Percentiles rank a stretch among this genome's conserved stretches.
These are phyloP conservation scores for Crossocerus cetratus DNA, from an alignment of 2,888 invertebrate species.

Conservation along the genomic window DNA sequence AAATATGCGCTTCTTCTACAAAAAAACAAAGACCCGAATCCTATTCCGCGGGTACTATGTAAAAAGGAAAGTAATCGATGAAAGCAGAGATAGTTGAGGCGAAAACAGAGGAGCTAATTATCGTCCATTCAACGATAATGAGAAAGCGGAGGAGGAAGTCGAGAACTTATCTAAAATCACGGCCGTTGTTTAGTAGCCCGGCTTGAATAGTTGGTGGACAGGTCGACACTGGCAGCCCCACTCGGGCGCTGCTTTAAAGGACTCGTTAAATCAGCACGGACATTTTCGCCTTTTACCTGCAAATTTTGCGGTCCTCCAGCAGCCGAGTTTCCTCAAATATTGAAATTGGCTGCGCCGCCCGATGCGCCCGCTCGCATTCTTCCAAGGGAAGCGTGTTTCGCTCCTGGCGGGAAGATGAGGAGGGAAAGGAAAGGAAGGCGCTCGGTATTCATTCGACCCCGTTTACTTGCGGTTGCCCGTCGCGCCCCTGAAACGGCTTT, in stretches of 20 bases:
- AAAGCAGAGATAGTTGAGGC: no score
- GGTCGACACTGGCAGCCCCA: constrained; percentile 35
- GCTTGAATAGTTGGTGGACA: constrained; percentile 32
- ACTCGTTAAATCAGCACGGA: constrained; percentile 56
- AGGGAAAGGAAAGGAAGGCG: background rate
- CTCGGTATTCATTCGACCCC: constrained; percentile 47
- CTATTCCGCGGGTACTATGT: no score
- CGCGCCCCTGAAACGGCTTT: constrained; percentile 31
- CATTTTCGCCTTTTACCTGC: constrained; percentile 59
- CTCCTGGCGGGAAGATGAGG: constrained; percentile 32
- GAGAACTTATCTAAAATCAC: constrained; percentile 12
- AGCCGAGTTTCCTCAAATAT: constrained; percentile 69
- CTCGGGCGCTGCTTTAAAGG: constrained; percentile 38
- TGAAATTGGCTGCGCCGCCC: constrained; percentile 65
- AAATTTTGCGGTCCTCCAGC: constrained; percentile 60
- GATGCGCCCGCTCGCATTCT: constrained; percentile 61
- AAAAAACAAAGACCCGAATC: no score
- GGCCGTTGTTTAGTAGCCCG: constrained; percentile 21
- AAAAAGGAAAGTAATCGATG: no score
- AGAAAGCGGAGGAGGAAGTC: background rate
- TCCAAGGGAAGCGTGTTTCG: constrained; percentile 34
- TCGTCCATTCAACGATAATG: no score
- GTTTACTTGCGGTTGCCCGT: constrained; percentile 43
- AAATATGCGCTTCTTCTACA: no score
- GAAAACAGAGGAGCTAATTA: no score